Conservation (phyloP, 2,888 invertebrate genomes). For the Helicoverpa assulta region DNA sequence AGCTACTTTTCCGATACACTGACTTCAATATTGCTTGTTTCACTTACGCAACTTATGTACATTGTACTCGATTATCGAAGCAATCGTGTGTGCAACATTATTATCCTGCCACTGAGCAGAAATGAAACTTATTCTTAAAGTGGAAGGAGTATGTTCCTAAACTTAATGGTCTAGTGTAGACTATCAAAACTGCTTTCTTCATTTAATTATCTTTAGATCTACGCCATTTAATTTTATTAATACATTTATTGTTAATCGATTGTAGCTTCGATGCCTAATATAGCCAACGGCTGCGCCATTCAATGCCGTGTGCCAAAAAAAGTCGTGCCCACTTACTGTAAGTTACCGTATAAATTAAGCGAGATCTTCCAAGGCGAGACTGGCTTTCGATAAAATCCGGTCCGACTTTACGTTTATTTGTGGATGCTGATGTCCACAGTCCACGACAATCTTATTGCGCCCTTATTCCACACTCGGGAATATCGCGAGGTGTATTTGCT, state of each 20-base stretch:
- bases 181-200: background rate
- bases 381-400: constrained; percentile 78
- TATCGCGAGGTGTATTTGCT: constrained; percentile 31
- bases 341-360: constrained; percentile 73
- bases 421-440: constrained; percentile 64
- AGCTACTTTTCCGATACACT: constrained; percentile 7
- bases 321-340: constrained; percentile 70
- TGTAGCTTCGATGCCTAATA: constrained; percentile 72
- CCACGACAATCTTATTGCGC: constrained; percentile 62
- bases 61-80: constrained; percentile 6
- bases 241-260: constrained; percentile 64
- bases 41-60: constrained; percentile 9
- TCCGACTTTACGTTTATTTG: constrained; percentile 73
- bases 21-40: constrained; percentile 5
- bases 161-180: background rate
- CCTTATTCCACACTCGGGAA: constrained; percentile 39
- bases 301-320: constrained; percentile 81
- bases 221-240: constrained; percentile 27
- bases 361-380: constrained; percentile 75
- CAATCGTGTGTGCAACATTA: background rate
- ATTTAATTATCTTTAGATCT: background rate
- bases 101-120: constrained; percentile 2
- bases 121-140: background rate
- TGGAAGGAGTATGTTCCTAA: background rate
- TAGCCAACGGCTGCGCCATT: constrained; percentile 66